Evolutionary conservation across 2,797 vertebrate species (phyloP).

Genomic region (Gadopsis marmoratus): DNA sequence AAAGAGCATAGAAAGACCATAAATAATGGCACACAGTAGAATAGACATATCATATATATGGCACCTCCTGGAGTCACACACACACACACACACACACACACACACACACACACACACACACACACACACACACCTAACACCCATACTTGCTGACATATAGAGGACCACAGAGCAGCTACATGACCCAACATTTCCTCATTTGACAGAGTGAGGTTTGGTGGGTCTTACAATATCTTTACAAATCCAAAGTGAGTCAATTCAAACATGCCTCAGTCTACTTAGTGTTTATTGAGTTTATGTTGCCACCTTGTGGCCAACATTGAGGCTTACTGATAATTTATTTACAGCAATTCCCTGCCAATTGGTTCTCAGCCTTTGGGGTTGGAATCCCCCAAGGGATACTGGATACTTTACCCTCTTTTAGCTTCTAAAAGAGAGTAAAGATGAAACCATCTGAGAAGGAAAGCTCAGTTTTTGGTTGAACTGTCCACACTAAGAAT

Average conservation of each 20-base stretch:
- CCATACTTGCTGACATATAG: neutral
- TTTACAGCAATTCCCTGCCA: neutral
- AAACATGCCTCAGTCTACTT: neutral
- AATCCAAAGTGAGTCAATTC: slow-evolving; percentile 4
- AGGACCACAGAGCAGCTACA: neutral
- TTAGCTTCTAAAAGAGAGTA: neutral
- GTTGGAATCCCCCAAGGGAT: neutral
- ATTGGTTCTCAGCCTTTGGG: neutral
- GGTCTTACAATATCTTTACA: neutral
- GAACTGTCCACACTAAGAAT: neutral
- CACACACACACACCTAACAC: slow-evolving; percentile 2
- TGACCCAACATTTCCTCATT: neutral
- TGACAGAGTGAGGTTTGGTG: neutral
- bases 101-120: slow-evolving; percentile 23
- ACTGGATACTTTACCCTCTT: neutral
- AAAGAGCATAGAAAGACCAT: neutral
- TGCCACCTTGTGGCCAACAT: slow-evolving; percentile 77
- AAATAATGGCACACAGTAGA: neutral
- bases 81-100: slow-evolving; percentile 19
- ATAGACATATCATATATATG: neutral
- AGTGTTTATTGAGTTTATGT: slow-evolving; percentile 62
- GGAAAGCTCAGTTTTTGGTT: neutral
- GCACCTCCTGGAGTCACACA: neutral
- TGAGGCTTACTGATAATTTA: slow-evolving; percentile 2
- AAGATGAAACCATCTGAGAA: neutral